Conservation (phyloP, 2,888 invertebrate species). For the Myopa testacea region DNA sequence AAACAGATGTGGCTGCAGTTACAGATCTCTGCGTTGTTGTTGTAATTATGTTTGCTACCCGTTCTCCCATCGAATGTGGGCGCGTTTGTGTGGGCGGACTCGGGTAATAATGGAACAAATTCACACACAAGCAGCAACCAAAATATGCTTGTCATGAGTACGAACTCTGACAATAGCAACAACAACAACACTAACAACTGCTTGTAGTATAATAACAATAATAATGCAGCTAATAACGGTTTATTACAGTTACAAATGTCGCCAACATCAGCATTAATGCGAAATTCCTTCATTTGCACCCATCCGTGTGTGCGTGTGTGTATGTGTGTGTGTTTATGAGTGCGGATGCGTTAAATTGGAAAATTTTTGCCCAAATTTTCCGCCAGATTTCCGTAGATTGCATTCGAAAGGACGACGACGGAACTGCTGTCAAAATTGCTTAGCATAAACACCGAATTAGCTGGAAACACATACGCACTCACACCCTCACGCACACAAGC, state of each 20-base stretch:
- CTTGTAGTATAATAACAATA: background rate
- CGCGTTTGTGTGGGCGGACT: background rate
- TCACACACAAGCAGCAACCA: background rate
- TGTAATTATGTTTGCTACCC: background rate
- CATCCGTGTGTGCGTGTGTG: background rate
- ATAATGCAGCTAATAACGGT: conserved; percentile 30
- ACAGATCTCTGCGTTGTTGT: background rate
- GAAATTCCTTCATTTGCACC: conserved; percentile 5
- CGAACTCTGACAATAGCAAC: conserved; percentile 1
- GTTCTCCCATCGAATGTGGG: background rate
- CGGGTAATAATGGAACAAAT: background rate
- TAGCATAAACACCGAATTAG: conserved; percentile 26
- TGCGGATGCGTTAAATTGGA: conserved; percentile 49
- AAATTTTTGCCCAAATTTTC: conserved; percentile 42
- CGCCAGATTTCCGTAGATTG: conserved; percentile 17
- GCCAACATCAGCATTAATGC: conserved; percentile 36
- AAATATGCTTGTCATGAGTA: background rate
- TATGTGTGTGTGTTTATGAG: conserved; percentile 7
- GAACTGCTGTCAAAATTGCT: conserved; percentile 21
- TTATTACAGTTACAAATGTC: conserved; percentile 30
- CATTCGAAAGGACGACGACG: background rate
- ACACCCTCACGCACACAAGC: conserved; percentile 30
- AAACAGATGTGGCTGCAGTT: background rate
- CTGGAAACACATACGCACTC: conserved; percentile 17
- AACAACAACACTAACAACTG: background rate